phyloP scores from a whole-genome alignment of 2,797 vertebrate genomes.

The Tokudaia tokunoshimensis region DNA sequence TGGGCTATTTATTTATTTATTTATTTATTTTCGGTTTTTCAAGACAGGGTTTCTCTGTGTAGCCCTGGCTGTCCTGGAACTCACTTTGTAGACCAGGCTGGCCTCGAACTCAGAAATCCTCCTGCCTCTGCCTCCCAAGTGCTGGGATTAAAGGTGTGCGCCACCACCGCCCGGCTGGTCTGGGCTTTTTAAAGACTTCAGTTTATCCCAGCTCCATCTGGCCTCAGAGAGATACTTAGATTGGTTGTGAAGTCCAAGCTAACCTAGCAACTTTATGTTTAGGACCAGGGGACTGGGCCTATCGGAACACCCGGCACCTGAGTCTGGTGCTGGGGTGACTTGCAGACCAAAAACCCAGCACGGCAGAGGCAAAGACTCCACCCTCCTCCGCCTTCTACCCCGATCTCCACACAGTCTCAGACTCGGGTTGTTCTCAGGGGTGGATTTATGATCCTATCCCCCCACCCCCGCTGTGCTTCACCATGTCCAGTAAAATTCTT shows the following conservation, averaged over 20 bases:
- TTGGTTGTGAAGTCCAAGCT: neutral
- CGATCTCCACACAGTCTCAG: accelerated
- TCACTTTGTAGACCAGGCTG: too few species aligned
- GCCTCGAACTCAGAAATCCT: too few species aligned
- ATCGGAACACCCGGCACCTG: neutral
- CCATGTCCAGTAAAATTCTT: slow-evolving; percentile 75
- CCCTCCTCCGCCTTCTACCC: neutral
- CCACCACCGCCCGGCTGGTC: too few species aligned
- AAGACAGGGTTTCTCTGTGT: too few species aligned
- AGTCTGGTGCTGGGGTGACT: neutral
- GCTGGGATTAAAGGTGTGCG: too few species aligned
- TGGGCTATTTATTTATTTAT: too few species aligned
- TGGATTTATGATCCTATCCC: slow-evolving; percentile 62
- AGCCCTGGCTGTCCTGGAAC: too few species aligned
- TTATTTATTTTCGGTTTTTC: too few species aligned
- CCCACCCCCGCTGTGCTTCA: slow-evolving; percentile 57
- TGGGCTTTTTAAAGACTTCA: neutral
- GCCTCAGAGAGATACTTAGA: neutral
- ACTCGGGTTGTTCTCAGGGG: neutral
- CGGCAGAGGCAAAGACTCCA: neutral
- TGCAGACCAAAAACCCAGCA: neutral
- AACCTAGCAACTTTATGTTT: neutral
- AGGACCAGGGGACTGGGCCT: neutral
- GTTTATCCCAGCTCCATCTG: neutral
- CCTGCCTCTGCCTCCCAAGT: too few species aligned